Base-by-base conservation (phyloP, 2,113 vertebrate genomes). In the Salvelinus alpinus region DNA sequence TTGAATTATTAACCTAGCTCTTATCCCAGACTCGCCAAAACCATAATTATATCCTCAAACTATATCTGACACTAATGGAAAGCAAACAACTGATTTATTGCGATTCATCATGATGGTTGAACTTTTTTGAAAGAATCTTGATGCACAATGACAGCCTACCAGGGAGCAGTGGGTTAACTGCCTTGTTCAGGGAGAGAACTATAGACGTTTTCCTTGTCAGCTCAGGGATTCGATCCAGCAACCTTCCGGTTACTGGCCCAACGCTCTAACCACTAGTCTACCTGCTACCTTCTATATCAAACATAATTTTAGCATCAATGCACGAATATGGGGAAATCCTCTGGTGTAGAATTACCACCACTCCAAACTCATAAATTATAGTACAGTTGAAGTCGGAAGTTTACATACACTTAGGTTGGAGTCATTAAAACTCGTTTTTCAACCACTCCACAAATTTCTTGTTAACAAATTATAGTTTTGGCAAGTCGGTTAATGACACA, bases 1-100 rank as follows among this genome's bases (percentile, higher is more conserved):
- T 72, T 81, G 70, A 74, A 82, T 82, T 80, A 85, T 76, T 72
- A 78, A 77, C 75, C 79, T 85, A 78, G 81, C 80, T 57, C 73
- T 70, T 71, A 24, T 80, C 85, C 81, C 83, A 85, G 81, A 64
- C 51, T 75, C 54, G 59, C 69, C 51, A 18, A 51, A 64, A 70
- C 31, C 24, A 70, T 71, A 31, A 64, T 71, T 82, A 82, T 71
- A 62, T 64, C 44, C 64, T 81, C 64, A 75, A 79, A 81, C 75
- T 77, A 44, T 76, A 69, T 69, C 78, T 72, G 79, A 75, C 79
- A 22, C 60, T 81, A 78, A 85, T 83, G 70, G 71, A 81, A 65
- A 70, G 62, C 54, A 81, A 70, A 77, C 69, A 74, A 74, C 13
- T 75, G 75, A 87, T 85, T 81, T 83, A 83, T 79, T 64, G 74